phyloP scores from a whole-genome alignment of 92 coral and sea anemone genomes.

The Nematostella vectensis region DNA sequence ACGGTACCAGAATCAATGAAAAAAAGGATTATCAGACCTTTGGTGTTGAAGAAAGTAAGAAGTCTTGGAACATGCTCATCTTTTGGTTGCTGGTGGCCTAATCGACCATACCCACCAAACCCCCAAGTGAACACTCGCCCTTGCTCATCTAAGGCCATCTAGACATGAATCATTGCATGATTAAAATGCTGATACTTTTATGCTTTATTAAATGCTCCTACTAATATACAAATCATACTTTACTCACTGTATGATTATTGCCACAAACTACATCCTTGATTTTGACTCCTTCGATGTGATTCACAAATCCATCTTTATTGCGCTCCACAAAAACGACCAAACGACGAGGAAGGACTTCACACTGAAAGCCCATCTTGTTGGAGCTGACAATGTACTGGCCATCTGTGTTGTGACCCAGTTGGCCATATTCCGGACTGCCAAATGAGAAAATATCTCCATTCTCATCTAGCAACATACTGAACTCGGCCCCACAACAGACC shows the following conservation, averaged over 20 bases:
- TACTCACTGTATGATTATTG: constrained; percentile 67
- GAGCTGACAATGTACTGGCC: constrained; percentile 78
- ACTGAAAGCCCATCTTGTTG: constrained; percentile 70
- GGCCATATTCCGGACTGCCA: constrained; percentile 87
- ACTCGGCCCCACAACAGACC: constrained; percentile 68
- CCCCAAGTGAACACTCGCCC: constrained; percentile 78
- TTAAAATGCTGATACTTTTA: too few relatives aligned
- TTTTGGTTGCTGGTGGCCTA: constrained; percentile 84
- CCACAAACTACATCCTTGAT: constrained; percentile 61
- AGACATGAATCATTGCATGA: too few relatives aligned
- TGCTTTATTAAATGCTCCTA: too few relatives aligned
- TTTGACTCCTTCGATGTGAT: constrained; percentile 52
- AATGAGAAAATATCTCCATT: constrained; percentile 57
- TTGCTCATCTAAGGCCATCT: constrained; percentile 57
- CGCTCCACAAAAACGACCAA: constrained; percentile 68
- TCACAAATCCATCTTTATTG: constrained; percentile 66
- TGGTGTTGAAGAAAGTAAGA: constrained; percentile 41
- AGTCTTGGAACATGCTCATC: constrained; percentile 80
- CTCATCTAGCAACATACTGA: constrained; percentile 79
- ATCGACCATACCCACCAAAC: constrained; percentile 84
- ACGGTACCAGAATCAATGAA: too few relatives aligned
- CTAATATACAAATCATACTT: too few relatives aligned
- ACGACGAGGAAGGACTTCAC: constrained; percentile 67
- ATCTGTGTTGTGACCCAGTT: constrained; percentile 79
- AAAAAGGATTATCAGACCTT: too few relatives aligned